phyloP scores from a whole-genome alignment of 1,140 invertebrate genomes.

The Lasioglossum baleicum region DNA sequence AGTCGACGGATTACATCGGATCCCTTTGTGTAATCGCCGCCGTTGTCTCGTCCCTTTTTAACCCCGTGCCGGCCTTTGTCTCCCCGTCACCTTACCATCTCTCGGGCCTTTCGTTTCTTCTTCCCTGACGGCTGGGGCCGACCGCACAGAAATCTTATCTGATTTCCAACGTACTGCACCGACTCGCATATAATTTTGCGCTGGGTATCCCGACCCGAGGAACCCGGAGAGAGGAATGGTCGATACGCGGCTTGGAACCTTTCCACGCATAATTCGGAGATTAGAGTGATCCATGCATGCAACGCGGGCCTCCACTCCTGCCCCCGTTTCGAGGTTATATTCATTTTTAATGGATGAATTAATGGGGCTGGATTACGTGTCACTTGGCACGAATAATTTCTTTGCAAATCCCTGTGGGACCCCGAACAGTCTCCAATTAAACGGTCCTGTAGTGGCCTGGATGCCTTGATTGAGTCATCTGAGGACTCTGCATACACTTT shows the following conservation, averaged over 20 bases:
- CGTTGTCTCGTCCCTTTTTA: conserved; percentile 27
- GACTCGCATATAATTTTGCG: conserved; percentile 39
- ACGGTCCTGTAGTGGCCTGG: background rate
- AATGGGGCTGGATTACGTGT: conserved; percentile 35
- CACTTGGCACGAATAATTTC: conserved; percentile 23
- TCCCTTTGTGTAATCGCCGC: conserved; percentile 64
- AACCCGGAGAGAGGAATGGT: conserved; percentile 7
- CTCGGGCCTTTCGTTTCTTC: conserved; percentile 21
- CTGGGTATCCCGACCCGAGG: background rate
- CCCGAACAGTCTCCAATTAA: conserved; percentile 17
- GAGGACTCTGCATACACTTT: too few relatives aligned
- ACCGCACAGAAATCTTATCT: conserved; percentile 31
- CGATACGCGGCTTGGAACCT: conserved; percentile 44
- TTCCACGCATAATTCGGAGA: conserved; percentile 49
- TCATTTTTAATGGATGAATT: conserved; percentile 48
- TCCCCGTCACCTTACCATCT: conserved; percentile 17
- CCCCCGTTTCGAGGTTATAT: conserved; percentile 40
- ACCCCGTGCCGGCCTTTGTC: conserved; percentile 16
- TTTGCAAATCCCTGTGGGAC: conserved; percentile 46
- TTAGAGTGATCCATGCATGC: conserved; percentile 39
- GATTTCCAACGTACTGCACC: background rate
- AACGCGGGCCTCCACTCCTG: background rate
- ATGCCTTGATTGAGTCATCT: background rate
- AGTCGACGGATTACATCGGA: conserved; percentile 50
- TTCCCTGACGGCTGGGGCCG: conserved; percentile 7